A percentile compares a stretch with the other conserved stretches of the same genome.
Conservation (phyloP, 2,113 vertebrate species). For the Grammomys dolichurus region DNA sequence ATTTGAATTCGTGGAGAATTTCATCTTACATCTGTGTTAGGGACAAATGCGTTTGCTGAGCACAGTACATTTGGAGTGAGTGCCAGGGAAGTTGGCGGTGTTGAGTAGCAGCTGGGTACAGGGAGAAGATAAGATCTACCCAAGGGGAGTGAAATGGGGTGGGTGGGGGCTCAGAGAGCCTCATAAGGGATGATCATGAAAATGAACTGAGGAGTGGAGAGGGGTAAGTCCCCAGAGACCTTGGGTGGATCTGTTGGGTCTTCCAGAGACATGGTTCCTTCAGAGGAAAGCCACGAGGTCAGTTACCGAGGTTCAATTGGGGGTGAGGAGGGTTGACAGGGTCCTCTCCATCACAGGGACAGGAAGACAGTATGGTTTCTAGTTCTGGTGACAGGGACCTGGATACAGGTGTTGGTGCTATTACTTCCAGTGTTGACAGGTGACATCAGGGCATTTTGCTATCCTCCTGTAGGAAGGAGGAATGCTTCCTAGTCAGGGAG, state of each 20-base stretch:
- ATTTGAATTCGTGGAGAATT: constrained; percentile 81
- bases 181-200: background rate
- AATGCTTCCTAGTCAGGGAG: background rate
- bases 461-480: background rate
- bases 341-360: background rate
- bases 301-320: no score
- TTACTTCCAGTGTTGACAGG: background rate
- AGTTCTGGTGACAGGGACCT: background rate
- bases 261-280: background rate
- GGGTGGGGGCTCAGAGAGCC: background rate
- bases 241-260: background rate
- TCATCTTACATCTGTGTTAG: constrained; percentile 73
- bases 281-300: background rate
- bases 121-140: constrained; percentile 26
- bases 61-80: constrained; percentile 73
- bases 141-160: constrained; percentile 4
- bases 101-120: constrained; percentile 5
- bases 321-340: background rate
- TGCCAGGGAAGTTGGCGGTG: background rate
- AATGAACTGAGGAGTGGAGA: background rate
- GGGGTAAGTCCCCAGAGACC: background rate
- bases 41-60: constrained; percentile 72
- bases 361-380: background rate
- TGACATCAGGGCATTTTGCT: accelerated
- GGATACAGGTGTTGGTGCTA: background rate